Evolutionary conservation across 2,113 vertebrate species (phyloP).

Genomic region (Thunnus maccoyii): DNA sequence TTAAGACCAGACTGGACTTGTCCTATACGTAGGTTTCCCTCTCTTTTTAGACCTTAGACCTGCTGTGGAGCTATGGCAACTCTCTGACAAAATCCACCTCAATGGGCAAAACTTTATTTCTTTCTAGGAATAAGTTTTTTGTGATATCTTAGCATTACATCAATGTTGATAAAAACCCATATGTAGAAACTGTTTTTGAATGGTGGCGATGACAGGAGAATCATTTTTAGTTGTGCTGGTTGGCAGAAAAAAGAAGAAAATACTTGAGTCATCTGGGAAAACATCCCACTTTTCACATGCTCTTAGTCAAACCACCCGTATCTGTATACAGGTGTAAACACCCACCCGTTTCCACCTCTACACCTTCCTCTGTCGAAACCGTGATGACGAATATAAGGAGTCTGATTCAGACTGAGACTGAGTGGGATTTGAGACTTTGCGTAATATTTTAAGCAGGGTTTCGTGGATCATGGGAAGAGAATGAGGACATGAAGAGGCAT

Average conservation of each 20-base stretch:
- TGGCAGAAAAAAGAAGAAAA: too few relatives aligned
- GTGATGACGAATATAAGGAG: conserved; percentile 24
- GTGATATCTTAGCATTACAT: too few relatives aligned
- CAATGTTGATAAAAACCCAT: too few relatives aligned
- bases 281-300: too few relatives aligned
- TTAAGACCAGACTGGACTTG: conserved; percentile 77
- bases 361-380: conserved; percentile 63
- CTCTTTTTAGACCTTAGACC: conserved; percentile 25
- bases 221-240: too few relatives aligned
- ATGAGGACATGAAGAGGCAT: conserved; percentile 20
- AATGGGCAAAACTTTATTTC: neutral
- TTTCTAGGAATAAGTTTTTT: neutral
- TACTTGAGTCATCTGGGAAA: too few relatives aligned
- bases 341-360: neutral
- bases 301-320: too few relatives aligned
- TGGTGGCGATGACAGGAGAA: too few relatives aligned
- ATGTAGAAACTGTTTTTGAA: too few relatives aligned
- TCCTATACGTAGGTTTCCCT: conserved; percentile 26
- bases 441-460: conserved; percentile 8
- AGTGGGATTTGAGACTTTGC: conserved; percentile 22
- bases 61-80: neutral
- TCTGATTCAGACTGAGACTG: conserved; percentile 23
- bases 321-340: neutral
- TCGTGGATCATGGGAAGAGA: conserved; percentile 24
- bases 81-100: neutral